Evolutionary conservation across 2,113 vertebrate genomes (phyloP).

Genomic region (Galemys pyrenaicus): DNA sequence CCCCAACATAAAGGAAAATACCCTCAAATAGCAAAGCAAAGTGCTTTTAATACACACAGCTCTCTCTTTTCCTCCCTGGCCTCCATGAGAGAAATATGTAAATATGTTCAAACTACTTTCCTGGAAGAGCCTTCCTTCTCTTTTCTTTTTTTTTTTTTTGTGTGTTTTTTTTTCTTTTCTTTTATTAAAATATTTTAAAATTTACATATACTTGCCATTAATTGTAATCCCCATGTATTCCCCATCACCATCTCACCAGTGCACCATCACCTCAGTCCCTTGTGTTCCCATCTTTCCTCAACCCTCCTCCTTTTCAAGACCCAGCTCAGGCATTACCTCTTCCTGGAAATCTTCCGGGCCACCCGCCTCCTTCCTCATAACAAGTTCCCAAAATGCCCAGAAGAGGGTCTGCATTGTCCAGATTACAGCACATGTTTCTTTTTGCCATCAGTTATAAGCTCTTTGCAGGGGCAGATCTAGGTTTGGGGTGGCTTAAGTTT

Average conservation of each 20-base stretch:
- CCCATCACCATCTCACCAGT: no score
- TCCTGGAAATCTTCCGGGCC: not conserved
- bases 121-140: not conserved
- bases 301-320: not conserved
- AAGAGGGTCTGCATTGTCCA: not conserved
- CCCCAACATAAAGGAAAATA: not conserved
- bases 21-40: not conserved
- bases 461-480: not conserved
- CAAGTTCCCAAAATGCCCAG: not conserved
- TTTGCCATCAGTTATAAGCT: not conserved
- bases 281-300: no score
- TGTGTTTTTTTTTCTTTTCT: no score
- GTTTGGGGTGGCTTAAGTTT: not conserved
- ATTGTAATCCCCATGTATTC: no score
- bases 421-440: not conserved
- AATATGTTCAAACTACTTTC: not conserved
- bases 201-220: no score
- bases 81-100: no score
- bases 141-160: no score
- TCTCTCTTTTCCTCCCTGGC: no score
- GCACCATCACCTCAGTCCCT: no score
- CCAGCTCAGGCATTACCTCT: not conserved
- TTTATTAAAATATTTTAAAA: no score
- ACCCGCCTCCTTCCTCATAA: not conserved
- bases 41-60: not conserved